Conservation (phyloP, 2,113 vertebrate species). For the Lepus americanus region DNA sequence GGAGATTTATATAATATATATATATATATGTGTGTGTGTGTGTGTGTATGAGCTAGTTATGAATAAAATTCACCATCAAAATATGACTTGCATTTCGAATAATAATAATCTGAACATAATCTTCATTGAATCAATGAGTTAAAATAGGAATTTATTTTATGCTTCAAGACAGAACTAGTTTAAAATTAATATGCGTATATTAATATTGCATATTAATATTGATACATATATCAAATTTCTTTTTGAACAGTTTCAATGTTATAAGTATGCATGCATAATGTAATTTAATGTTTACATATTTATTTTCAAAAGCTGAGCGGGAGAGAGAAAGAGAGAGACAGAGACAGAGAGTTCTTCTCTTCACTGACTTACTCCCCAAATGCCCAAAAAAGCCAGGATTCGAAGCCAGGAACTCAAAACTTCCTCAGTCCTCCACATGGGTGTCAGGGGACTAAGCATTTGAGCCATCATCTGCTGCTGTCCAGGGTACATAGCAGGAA, state of each 20-base stretch:
- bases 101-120: neutral
- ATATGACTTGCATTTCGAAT: slow-evolving; percentile 55
- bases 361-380: too few species aligned
- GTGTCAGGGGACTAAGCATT: too few species aligned
- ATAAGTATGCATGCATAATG: neutral
- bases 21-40: too few species aligned
- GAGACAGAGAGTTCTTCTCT: too few species aligned
- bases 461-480: too few species aligned
- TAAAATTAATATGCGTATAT: slow-evolving; percentile 32
- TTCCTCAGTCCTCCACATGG: too few species aligned
- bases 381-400: too few species aligned
- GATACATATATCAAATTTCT: neutral
- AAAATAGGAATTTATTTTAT: slow-evolving; percentile 57
- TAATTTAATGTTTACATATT: neutral
- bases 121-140: slow-evolving; percentile 15
- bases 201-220: too few species aligned
- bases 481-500: too few species aligned
- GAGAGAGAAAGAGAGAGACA: too few species aligned
- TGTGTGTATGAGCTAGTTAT: neutral
- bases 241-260: slow-evolving; percentile 32
- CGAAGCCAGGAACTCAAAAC: too few species aligned
- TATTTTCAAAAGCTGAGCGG: too few species aligned
- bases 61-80: slow-evolving; percentile 50
- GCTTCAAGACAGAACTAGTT: slow-evolving; percentile 41
- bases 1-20: neutral